Evolutionary conservation across 2,888 invertebrate genomes (phyloP), one percentile per base, ranked within the genome.

Genomic region (Chloroclystis v-ata): DNA sequence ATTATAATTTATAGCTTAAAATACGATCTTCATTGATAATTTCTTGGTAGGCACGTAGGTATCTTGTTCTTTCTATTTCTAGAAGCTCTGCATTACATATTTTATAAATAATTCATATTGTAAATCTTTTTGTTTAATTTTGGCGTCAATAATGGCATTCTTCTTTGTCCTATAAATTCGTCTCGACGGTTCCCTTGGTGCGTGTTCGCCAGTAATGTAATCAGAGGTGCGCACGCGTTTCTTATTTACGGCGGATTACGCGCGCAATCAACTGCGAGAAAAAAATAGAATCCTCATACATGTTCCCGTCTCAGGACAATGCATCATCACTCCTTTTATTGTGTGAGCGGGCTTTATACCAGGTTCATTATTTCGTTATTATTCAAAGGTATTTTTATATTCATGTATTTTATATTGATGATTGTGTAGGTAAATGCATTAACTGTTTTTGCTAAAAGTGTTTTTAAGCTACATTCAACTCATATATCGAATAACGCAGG

Each of bases 211-310:
- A 49, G 69, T 78, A 79, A 78, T 78, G 75, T 78, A 80, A 84
- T 84, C 85, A 84, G 73, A 65, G 61, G 58, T 61, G 77, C 74
- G 77, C 49, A 49, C 77, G 81, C 77, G 78, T 65, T 71, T 69
- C 78, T 82, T 82, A 85, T 86, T 82, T 83, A 86, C 81, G 78
- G 75, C 78, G 82, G 83, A 82, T 85, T 86, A 84, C 77, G 78
- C 75, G 71, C 68, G 67, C 80, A 83, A 80, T 83, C 82, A 80
- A 70, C 72, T 56, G 58, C 60, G 57, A 67, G 75, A 78, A 72
- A 73, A 30, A 72, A 61, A 60, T 59, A 49, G 53, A 56, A 63
- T 49, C 59, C 52, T 60, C 54, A 55, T 56, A 57, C 39, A 53
- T 43, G 45, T 39, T 57, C 62, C 54, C 60, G 60, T 54, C 55